Evolutionary conservation across 1,140 invertebrate species (phyloP).

Genomic region (Cyphomyrmex costatus): DNA sequence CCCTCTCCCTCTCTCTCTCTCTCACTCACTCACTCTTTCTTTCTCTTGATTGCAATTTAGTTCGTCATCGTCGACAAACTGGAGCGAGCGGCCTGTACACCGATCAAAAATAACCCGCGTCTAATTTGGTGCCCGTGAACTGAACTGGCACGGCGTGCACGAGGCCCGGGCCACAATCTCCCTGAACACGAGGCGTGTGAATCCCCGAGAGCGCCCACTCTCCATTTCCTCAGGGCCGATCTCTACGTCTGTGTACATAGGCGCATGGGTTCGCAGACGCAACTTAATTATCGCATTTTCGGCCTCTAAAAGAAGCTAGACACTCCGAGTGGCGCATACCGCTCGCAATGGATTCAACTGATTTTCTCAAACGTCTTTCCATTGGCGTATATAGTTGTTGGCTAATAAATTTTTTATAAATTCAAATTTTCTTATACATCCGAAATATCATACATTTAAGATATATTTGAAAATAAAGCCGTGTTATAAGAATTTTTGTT

Average conservation of each 20-base stretch:
- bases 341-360: not conserved
- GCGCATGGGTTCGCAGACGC: not conserved
- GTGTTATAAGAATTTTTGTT: not conserved
- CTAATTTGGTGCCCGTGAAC: conserved; percentile 86
- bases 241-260: conserved; percentile 7
- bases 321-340: not conserved
- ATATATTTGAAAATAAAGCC: not conserved
- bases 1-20: not conserved
- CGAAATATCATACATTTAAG: not conserved
- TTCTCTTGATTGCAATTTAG: not conserved
- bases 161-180: conserved; percentile 70
- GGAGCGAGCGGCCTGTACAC: conserved; percentile 81
- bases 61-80: conserved; percentile 78
- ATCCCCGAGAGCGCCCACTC: conserved; percentile 42
- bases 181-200: conserved; percentile 66
- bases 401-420: not conserved
- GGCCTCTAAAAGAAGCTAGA: not conserved
- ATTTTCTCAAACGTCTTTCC: not conserved
- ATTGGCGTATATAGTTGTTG: not conserved
- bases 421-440: not conserved
- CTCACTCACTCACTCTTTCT: not conserved
- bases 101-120: conserved; percentile 84
- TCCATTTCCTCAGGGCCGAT: conserved; percentile 31
- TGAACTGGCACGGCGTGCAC: conserved; percentile 79
- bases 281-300: conserved; percentile 15